Conservation (phyloP, 2,797 vertebrate genomes). For the Monodelphis domestica region DNA sequence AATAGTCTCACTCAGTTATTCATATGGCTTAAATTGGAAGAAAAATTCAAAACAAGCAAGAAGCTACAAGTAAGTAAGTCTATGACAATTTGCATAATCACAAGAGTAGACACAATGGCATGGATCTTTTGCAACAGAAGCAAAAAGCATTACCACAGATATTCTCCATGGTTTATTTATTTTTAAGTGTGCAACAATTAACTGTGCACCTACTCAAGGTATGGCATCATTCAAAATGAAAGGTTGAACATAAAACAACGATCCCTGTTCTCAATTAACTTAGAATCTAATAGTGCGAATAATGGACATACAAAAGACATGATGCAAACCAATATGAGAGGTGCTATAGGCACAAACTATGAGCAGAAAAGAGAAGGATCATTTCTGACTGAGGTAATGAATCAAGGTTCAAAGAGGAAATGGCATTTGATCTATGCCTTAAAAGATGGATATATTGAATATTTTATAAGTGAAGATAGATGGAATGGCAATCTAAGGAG, state of each 20-base stretch:
- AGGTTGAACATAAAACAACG: background rate
- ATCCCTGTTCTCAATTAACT: background rate
- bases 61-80: background rate
- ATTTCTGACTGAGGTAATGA: background rate
- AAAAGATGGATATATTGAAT: background rate
- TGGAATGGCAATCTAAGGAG: background rate
- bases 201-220: background rate
- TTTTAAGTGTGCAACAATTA: background rate
- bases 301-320: background rate
- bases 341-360: background rate
- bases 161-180: conserved; percentile 35
- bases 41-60: conserved; percentile 12
- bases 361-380: background rate
- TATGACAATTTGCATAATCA: background rate
- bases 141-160: conserved; percentile 31
- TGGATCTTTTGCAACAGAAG: background rate
- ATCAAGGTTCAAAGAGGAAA: background rate
- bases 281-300: background rate
- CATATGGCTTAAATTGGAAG: conserved; percentile 4
- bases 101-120: background rate
- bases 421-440: background rate
- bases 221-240: background rate
- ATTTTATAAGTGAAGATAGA: background rate
- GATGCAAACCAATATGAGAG: background rate
- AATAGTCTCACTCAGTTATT: conserved; percentile 4